Evolutionary conservation across 1,140 invertebrate genomes (phyloP).

Genomic region (Ceratina calcarata): DNA sequence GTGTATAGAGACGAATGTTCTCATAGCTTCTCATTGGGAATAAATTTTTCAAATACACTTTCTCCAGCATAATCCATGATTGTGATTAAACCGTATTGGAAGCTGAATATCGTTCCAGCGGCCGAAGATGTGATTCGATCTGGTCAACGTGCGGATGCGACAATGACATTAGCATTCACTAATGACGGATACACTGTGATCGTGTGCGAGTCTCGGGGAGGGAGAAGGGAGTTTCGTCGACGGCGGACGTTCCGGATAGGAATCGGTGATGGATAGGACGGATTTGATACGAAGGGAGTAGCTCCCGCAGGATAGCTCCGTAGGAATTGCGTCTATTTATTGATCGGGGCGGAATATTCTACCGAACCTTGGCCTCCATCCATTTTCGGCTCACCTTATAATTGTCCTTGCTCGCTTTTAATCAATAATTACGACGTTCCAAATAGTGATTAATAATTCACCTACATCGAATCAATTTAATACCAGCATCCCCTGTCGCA

Average conservation of each 20-base stretch:
- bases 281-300: constrained; percentile 4
- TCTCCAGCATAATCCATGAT: background rate
- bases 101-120: background rate
- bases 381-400: constrained; percentile 10
- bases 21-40: too few relatives aligned
- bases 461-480: too few relatives aligned
- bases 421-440: too few relatives aligned
- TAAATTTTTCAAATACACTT: too few relatives aligned
- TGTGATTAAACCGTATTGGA: background rate
- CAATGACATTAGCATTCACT: constrained; percentile 39
- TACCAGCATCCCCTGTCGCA: too few relatives aligned
- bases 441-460: too few relatives aligned
- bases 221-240: constrained; percentile 24
- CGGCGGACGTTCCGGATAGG: constrained; percentile 40
- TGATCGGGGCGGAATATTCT: constrained; percentile 63
- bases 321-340: constrained; percentile 67
- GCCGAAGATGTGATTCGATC: background rate
- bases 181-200: constrained; percentile 30
- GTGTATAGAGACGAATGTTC: too few relatives aligned
- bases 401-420: too few relatives aligned
- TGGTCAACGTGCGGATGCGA: constrained; percentile 42
- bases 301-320: constrained; percentile 46
- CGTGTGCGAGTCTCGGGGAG: constrained; percentile 12
- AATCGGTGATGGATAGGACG: constrained; percentile 53
- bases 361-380: constrained; percentile 24